phyloP scores from a whole-genome alignment of 1,140 invertebrate species.

The Drosophila pseudoobscura region DNA sequence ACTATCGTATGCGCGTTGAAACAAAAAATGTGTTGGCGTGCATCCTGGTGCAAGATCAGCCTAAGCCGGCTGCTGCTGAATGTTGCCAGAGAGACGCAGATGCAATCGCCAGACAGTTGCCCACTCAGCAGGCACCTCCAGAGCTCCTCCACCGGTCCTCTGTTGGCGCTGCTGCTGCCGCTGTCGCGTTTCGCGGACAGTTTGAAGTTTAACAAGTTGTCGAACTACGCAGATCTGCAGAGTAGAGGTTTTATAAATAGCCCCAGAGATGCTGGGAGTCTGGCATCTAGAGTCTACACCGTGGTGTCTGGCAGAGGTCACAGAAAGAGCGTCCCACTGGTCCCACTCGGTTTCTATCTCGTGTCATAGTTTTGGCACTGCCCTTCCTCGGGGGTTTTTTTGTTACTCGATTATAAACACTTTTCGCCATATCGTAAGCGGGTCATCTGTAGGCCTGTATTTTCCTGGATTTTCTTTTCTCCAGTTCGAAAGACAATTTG shows the following conservation, averaged over 20 bases:
- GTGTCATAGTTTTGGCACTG: slow-evolving; percentile 14
- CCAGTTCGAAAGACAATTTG: too few relatives aligned
- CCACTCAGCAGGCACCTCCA: slow-evolving; percentile 53
- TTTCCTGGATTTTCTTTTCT: too few relatives aligned
- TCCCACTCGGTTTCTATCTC: slow-evolving; percentile 25
- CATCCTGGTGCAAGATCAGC: slow-evolving; percentile 43
- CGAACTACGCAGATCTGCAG: slow-evolving; percentile 62
- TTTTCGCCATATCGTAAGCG: slow-evolving; percentile 52
- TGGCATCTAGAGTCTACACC: neutral
- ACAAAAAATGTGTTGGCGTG: slow-evolving; percentile 71
- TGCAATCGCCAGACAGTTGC: slow-evolving; percentile 65
- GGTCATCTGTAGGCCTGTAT: slow-evolving; percentile 40
- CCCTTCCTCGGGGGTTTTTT: slow-evolving; percentile 2
- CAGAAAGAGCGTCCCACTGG: too few relatives aligned
- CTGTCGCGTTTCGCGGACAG: slow-evolving; percentile 72
- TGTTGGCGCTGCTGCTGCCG: slow-evolving; percentile 37
- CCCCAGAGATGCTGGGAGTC: slow-evolving; percentile 26
- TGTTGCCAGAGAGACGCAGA: slow-evolving; percentile 35
- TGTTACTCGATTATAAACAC: slow-evolving; percentile 31
- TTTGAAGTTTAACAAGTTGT: slow-evolving; percentile 77
- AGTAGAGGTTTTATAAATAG: slow-evolving; percentile 70
- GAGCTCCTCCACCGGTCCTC: neutral
- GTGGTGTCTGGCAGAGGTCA: slow-evolving; percentile 2
- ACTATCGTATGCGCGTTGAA: slow-evolving; percentile 63
- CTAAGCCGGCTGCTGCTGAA: slow-evolving; percentile 5